Percentiles rank a stretch among this genome's conserved stretches.
These are phyloP conservation scores for Amphibalanus amphitrite DNA, from an alignment of 1,140 invertebrate genomes.

Conservation along the genomic window DNA sequence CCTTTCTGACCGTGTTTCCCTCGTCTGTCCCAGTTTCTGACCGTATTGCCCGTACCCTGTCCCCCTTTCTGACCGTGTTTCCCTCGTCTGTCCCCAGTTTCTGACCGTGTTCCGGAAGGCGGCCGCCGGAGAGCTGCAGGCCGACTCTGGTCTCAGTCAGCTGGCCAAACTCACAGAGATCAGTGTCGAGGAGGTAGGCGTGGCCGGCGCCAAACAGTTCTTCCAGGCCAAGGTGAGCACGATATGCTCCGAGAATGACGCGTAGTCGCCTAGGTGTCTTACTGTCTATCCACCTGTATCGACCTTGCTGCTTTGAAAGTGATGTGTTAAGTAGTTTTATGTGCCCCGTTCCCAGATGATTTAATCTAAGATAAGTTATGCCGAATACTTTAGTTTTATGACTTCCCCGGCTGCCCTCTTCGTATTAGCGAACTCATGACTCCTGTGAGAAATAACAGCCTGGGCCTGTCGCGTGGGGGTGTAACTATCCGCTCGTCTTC, in stretches of 20 bases:
- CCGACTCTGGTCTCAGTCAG: constrained; percentile 61
- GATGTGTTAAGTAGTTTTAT: too few relatives aligned
- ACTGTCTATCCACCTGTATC: too few relatives aligned
- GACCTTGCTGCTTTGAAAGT: too few relatives aligned
- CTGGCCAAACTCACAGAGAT: constrained; percentile 66
- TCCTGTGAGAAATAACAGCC: neutral
- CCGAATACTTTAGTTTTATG: too few relatives aligned
- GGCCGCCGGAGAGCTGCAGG: constrained; percentile 57
- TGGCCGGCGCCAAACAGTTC: constrained; percentile 70
- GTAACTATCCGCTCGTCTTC: constrained; percentile 10
- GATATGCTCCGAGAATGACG: too few relatives aligned
- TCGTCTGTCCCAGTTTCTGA: too few relatives aligned
- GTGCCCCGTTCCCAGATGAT: too few relatives aligned
- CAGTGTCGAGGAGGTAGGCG: constrained; percentile 69
- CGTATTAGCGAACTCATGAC: neutral
- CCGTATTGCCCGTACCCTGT: too few relatives aligned
- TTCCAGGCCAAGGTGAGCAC: constrained; percentile 57
- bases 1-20: too few relatives aligned
- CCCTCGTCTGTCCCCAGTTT: constrained; percentile 40
- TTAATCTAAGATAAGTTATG: too few relatives aligned
- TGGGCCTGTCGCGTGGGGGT: neutral
- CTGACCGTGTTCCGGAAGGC: constrained; percentile 75
- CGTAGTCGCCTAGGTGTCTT: too few relatives aligned
- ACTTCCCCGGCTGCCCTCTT: neutral
- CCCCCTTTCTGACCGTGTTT: too few relatives aligned